phyloP scores from a whole-genome alignment of 2,888 invertebrate genomes.

The Camptogramma bilineatum region DNA sequence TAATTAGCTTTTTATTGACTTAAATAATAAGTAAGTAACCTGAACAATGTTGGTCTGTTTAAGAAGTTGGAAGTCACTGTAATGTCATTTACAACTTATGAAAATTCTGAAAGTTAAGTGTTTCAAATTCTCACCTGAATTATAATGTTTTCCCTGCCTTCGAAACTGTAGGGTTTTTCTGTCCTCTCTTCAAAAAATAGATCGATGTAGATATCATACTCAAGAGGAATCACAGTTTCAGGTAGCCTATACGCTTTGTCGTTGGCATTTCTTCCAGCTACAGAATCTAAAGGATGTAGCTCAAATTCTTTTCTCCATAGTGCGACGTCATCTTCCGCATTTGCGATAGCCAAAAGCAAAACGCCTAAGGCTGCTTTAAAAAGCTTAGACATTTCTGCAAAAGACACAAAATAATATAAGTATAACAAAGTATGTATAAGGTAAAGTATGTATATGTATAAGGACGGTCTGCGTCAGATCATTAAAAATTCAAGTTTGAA shows the following conservation, averaged over 20 bases:
- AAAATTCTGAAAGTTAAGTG: too few relatives aligned
- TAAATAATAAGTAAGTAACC: too few relatives aligned
- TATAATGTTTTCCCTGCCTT: slow-evolving; percentile 65
- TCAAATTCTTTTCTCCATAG: slow-evolving; percentile 64
- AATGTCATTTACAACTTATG: too few relatives aligned
- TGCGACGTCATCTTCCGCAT: slow-evolving; percentile 61
- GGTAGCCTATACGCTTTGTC: slow-evolving; percentile 68
- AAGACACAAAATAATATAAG: background rate
- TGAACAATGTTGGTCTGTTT: too few relatives aligned
- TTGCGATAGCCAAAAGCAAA: slow-evolving; percentile 51
- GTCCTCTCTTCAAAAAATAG: slow-evolving; percentile 69
- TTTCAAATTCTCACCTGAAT: slow-evolving; percentile 60
- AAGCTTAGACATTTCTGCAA: slow-evolving; percentile 60
- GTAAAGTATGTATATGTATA: too few relatives aligned
- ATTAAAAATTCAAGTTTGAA: too few relatives aligned
- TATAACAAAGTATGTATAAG: too few relatives aligned
- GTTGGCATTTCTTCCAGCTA: slow-evolving; percentile 48
- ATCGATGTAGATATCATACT: slow-evolving; percentile 74
- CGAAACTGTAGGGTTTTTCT: slow-evolving; percentile 69
- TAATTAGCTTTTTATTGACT: too few relatives aligned
- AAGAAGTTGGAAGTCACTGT: too few relatives aligned
- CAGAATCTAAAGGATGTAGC: slow-evolving; percentile 43
- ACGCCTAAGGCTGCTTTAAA: slow-evolving; percentile 48
- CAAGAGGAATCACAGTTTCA: slow-evolving; percentile 66
- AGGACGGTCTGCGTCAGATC: too few relatives aligned